Evolutionary conservation across 2,888 invertebrate genomes (phyloP), one percentile per base, ranked within the genome.

Genomic region (Hecatera dysodea): DNA sequence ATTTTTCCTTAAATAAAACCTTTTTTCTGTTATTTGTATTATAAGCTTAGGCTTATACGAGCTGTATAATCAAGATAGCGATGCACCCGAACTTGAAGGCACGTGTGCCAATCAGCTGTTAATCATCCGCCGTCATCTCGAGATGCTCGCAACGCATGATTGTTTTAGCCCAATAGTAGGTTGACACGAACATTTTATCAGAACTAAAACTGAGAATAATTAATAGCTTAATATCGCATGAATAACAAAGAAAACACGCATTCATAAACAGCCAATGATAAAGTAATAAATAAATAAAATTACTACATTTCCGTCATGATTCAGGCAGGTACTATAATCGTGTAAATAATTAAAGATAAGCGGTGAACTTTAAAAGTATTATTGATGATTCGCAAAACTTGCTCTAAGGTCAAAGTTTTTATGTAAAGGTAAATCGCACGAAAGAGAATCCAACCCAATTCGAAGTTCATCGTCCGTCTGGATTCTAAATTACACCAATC

Each of bases 361-460:
- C 11, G 15, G 22, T 19, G 1, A 19, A 42, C 22, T 42, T 36
- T 27, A 8, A 8, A 19, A 19, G 15, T 11, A n/a, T 17, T 12
- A 19, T 48, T 55, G 9, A 15, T 57, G 27, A 22, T 48, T 68
- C 9, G 17, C 12, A 11, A 42, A 44, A 44, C n/a, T 19, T 56
- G 7, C 2, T 17, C 24, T 50, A 27, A 11, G 9, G 3, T 6
- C 33, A 33, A 33, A 33, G 33, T 55, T 33, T 36, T 22, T 15
- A 36, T 29, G 39, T 36, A 29, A 77, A 59, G 72, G 24, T 24
- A 64, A 53, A 46, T 77, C 57, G 12, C 78, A 71, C 33, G 8
- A 50, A 50, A 52, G 15, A 24, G 39, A 64, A 65, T 67, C 48
- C 67, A 17, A 50, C 12, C 50, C 27, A 19, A 50, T 22, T 46